A percentile compares a stretch with the other conserved stretches of the same genome.
These are phyloP conservation scores for Seriola rivoliana DNA, from an alignment of 2,113 vertebrate species.

Conservation along the genomic window DNA sequence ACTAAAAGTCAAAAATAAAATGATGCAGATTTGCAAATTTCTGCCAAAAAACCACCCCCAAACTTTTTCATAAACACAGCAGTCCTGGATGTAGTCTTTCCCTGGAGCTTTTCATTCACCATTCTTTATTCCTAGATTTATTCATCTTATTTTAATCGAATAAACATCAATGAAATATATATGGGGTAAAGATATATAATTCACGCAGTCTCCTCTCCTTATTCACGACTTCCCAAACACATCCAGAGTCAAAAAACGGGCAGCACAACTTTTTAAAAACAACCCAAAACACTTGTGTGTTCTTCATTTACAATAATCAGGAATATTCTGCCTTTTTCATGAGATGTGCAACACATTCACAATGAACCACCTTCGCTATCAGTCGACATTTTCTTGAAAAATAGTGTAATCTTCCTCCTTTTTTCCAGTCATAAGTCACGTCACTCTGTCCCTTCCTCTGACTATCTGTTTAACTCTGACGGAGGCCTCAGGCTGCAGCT, in stretches of 20 bases:
- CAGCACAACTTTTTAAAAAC: background rate
- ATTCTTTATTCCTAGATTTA: background rate
- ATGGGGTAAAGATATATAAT: background rate
- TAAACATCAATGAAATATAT: background rate
- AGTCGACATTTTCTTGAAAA: constrained; percentile 28
- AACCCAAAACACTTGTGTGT: background rate
- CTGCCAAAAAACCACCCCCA: background rate
- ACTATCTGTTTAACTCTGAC: constrained; percentile 48
- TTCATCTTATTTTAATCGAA: background rate
- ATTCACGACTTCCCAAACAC: background rate
- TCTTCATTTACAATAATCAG: constrained; percentile 21
- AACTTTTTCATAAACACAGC: background rate
- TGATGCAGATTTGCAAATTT: background rate
- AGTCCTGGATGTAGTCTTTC: background rate
- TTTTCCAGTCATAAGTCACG: constrained; percentile 45
- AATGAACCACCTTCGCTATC: constrained; percentile 31
- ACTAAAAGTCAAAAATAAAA: too few species aligned
- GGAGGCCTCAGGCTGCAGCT: constrained; percentile 57
- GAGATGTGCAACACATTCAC: constrained; percentile 9
- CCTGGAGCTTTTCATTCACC: background rate
- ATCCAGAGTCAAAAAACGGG: background rate
- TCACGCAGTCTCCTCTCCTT: background rate
- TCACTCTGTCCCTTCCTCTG: constrained; percentile 28
- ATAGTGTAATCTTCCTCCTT: constrained; percentile 26
- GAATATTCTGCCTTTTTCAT: background rate